Base-by-base conservation (phyloP, 1,140 invertebrate genomes). In the Amphibalanus amphitrite region DNA sequence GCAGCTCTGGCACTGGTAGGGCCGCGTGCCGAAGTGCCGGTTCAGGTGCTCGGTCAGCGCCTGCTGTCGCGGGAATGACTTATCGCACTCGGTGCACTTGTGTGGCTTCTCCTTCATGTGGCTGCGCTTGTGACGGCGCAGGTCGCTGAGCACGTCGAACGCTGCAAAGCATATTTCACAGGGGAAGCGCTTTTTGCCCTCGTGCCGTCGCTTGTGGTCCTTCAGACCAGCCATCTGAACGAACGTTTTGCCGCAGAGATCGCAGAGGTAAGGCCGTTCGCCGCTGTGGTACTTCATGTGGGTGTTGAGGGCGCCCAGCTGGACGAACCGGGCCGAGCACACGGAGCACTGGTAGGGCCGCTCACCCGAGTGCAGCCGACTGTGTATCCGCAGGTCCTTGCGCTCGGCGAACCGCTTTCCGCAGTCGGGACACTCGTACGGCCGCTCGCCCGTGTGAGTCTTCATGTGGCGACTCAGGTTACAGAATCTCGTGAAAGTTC, bases 311-410 rank as follows among this genome's bases (percentile, higher is more conserved):
- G 47, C 64, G 17, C 28, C 69, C 64, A 69, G 68, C 40, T 38
- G 40, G 3, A 26, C 33, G 64, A 71, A 71, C 15, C 26, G 67
- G n/a, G 33, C 38, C 29, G 67, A 40, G 38, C 71, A 71, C 8
- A 69, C 26, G 4, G 28, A 40, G 72, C 97, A 99, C 78, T 95
- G 92, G 83, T 98, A 98, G 0, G 97, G 97, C 67, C 95, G 82
- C 78, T 98, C 97, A 0, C 96, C 95, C 3, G 93, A 95, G 78
- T 99, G 97, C n/a, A 95, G 98, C 73, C 96, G 84, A 47, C 98
- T 80, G 80, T 99, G 96, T 75, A 74, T 72, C 17, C 71, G 69
- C 59, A 75, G 47, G 33, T 74, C 72, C 38, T 38, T 65, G 26
- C 67, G 71, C 67, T 73, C 70, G 29, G 69, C 40, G 69, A 73